These are phyloP conservation scores for Drosophila longiperda DNA, from an alignment of 2,888 invertebrate species.

Conservation along the genomic window DNA sequence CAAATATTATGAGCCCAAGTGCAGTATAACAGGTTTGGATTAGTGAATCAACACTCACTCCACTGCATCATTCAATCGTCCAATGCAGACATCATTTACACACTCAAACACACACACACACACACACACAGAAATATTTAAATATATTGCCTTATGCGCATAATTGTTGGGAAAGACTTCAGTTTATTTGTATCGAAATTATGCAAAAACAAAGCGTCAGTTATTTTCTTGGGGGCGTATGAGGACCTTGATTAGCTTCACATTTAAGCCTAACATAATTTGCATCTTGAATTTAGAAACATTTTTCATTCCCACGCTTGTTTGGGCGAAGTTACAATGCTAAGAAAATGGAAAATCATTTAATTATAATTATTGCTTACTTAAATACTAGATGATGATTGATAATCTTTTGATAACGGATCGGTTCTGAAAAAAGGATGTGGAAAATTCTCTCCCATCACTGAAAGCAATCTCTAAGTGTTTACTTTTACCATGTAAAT, in stretches of 20 bases:
- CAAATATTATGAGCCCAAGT: conserved; percentile 48
- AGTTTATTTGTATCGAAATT: conserved; percentile 35
- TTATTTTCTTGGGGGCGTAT: conserved; percentile 61
- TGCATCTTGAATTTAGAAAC: conserved; percentile 42
- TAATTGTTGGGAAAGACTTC: conserved; percentile 60
- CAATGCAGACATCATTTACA: conserved; percentile 37
- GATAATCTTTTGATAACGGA: background rate
- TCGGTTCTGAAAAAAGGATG: too few species aligned
- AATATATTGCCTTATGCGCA: conserved; percentile 57
- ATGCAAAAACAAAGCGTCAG: conserved; percentile 46
- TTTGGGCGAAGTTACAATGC: background rate
- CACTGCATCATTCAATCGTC: conserved; percentile 8
- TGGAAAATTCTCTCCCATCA: too few species aligned
- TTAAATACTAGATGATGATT: background rate
- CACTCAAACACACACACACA: conserved; percentile 59
- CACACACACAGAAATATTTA: conserved; percentile 50
- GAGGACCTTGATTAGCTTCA: conserved; percentile 44
- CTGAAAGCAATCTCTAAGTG: too few species aligned
- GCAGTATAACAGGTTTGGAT: conserved; percentile 67
- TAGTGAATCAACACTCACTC: conserved; percentile 46
- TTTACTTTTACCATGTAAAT: too few species aligned
- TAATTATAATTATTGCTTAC: background rate
- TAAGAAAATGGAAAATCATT: background rate
- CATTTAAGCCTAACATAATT: conserved; percentile 21
- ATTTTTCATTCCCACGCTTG: conserved; percentile 63